Conservation (phyloP, 2,888 invertebrate species). For the Boloria euphrosyne region DNA sequence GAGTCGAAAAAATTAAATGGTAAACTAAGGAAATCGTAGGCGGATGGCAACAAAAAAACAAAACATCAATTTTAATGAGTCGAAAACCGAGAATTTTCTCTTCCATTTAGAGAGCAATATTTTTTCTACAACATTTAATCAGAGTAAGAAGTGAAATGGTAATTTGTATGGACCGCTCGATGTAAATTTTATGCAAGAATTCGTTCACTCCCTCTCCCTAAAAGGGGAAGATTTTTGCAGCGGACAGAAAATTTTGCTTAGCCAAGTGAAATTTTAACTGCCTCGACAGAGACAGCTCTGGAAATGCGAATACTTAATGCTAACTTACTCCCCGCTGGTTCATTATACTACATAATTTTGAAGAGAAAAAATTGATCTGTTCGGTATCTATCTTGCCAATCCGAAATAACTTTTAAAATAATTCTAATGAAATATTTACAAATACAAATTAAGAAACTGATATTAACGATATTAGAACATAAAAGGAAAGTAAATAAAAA, state of each 20-base stretch:
- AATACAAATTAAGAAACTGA: background rate
- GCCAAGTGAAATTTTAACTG: conserved; percentile 82
- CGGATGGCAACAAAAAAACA: conserved; percentile 54
- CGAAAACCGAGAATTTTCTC: conserved; percentile 79
- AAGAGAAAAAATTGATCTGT: conserved; percentile 64
- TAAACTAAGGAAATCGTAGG: conserved; percentile 54
- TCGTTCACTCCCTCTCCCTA: conserved; percentile 73
- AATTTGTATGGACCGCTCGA: conserved; percentile 82
- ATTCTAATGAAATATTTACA: background rate
- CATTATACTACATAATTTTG: conserved; percentile 80
- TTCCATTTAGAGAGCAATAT: conserved; percentile 80
- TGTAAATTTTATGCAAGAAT: conserved; percentile 83
- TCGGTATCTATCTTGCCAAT: conserved; percentile 10
- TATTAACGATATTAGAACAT: too few relatives aligned
- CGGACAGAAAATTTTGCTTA: conserved; percentile 82
- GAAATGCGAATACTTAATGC: conserved; percentile 80
- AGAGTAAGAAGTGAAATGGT: conserved; percentile 81
- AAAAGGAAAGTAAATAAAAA: too few relatives aligned
- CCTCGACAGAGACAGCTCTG: conserved; percentile 79
- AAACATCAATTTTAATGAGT: conserved; percentile 80
- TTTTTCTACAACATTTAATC: conserved; percentile 83
- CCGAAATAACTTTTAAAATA: background rate
- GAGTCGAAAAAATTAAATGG: conserved; percentile 48
- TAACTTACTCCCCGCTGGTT: conserved; percentile 79
- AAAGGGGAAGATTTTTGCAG: conserved; percentile 79